Evolutionary conservation across 2,113 vertebrate genomes (phyloP).

Genomic region (Numida meleagris): DNA sequence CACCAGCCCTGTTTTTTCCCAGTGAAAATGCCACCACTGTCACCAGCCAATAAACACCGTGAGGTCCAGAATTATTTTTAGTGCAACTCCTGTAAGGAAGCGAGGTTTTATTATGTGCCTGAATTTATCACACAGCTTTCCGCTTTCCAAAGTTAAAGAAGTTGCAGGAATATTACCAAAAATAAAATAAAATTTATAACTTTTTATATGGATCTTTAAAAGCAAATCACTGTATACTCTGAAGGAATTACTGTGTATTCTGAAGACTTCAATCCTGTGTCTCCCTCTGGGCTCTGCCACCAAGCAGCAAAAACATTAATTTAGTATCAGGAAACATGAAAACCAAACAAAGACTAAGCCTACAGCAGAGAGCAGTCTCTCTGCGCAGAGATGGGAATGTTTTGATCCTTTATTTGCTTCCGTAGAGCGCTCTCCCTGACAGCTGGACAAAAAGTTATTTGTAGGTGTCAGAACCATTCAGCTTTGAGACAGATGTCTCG

Average conservation of each 20-base stretch:
- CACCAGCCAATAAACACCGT: neutral
- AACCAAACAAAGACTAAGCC: neutral
- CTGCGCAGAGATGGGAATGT: neutral
- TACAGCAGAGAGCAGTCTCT: neutral
- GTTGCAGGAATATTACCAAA: slow-evolving; percentile 29
- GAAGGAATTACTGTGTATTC: neutral
- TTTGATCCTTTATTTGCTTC: neutral
- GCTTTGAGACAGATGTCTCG: neutral
- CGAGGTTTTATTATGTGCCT: neutral
- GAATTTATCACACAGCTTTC: slow-evolving; percentile 11
- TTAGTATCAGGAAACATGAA: neutral
- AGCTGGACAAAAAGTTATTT: neutral
- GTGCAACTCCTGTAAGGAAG: slow-evolving; percentile 20
- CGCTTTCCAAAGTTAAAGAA: slow-evolving; percentile 27
- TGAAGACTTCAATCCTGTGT: neutral
- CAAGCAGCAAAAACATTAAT: slow-evolving; percentile 26
- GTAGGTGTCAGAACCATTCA: neutral
- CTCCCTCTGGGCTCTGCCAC: neutral
- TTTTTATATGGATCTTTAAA: neutral
- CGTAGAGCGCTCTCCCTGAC: rapidly evolving
- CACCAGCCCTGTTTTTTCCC: neutral
- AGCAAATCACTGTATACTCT: neutral
- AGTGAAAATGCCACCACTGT: neutral
- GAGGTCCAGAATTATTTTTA: slow-evolving; percentile 56
- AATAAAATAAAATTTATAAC: neutral